Evolutionary conservation across 2,888 invertebrate species (phyloP).

Genomic region (Drosophila mulleri): DNA sequence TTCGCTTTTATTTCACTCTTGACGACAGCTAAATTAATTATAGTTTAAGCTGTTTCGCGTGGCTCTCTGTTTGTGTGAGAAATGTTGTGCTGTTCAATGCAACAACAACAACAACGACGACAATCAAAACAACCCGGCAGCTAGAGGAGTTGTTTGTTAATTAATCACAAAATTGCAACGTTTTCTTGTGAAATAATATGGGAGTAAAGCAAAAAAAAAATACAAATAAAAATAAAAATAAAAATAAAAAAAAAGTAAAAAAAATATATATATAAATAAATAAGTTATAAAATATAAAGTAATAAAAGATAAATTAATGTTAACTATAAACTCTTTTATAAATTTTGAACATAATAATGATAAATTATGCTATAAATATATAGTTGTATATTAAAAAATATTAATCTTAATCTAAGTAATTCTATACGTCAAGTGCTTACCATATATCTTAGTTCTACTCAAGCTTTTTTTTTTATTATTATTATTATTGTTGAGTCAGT

Average conservation of each 20-base stretch:
- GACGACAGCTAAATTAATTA: conserved; percentile 59
- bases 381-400: background rate
- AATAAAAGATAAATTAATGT: background rate
- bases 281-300: too few species aligned
- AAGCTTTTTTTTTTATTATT: background rate
- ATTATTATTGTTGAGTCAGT: conserved; percentile 24
- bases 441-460: background rate
- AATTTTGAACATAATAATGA: background rate
- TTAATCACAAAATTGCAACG: conserved; percentile 42
- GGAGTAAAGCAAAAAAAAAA: conserved; percentile 2
- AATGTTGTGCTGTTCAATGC: conserved; percentile 31
- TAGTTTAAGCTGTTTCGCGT: conserved; percentile 23
- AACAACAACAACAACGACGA: background rate
- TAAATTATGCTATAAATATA: background rate
- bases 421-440: background rate
- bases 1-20: conserved; percentile 45
- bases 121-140: conserved; percentile 43
- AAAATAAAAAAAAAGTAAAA: too few species aligned
- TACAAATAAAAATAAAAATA: too few species aligned
- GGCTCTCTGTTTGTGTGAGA: conserved; percentile 13
- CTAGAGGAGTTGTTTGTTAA: conserved; percentile 40
- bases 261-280: background rate
- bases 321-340: background rate
- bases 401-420: background rate
- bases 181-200: conserved; percentile 1